These are phyloP conservation scores for Prochilodus magdalenae DNA, from an alignment of 2,113 vertebrate species.

Conservation along the genomic window DNA sequence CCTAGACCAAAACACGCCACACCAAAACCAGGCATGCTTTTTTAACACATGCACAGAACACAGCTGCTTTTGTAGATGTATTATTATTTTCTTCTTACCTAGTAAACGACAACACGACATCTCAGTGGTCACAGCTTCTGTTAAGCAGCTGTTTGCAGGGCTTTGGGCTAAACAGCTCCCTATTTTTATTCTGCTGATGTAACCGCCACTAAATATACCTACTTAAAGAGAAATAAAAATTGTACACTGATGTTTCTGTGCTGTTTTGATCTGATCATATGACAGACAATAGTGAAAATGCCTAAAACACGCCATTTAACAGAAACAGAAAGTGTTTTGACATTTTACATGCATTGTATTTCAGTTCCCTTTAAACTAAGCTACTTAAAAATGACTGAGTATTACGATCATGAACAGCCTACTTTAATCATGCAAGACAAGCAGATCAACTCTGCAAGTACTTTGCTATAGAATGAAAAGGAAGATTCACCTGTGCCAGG, in stretches of 20 bases:
- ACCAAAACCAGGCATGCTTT: not conserved
- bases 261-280: too few species aligned
- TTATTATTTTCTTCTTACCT: not conserved
- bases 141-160: not conserved
- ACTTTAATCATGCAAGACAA: not conserved
- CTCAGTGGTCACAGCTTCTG: not conserved
- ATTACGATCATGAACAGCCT: too few species aligned
- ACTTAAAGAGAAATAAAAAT: too few species aligned
- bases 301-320: too few species aligned
- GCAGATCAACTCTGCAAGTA: not conserved
- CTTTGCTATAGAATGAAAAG: not conserved
- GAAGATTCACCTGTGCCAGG: conserved; percentile 77
- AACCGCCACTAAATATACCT: too few species aligned
- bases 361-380: too few species aligned
- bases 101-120: not conserved
- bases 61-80: not conserved
- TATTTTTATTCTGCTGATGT: too few species aligned
- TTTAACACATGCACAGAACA: not conserved
- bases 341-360: too few species aligned
- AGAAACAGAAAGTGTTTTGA: too few species aligned
- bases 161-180: too few species aligned
- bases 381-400: too few species aligned
- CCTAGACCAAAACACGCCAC: conserved; percentile 28
- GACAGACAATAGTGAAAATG: too few species aligned
- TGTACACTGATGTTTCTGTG: not conserved